Evolutionary conservation across 2,113 vertebrate genomes (phyloP), one percentile per base, ranked within the genome.

Genomic region (Leucoraja erinaceus): DNA sequence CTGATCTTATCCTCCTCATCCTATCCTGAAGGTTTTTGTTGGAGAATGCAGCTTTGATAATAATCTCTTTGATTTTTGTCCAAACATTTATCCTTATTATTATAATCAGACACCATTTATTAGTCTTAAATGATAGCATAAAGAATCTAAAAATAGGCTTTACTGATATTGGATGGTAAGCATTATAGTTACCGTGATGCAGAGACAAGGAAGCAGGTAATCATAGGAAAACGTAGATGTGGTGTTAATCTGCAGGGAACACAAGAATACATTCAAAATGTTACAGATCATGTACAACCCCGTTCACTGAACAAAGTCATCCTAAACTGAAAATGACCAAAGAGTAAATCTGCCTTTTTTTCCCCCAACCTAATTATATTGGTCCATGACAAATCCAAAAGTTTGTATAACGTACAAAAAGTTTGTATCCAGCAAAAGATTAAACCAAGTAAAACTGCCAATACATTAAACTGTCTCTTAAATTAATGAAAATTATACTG

Each of bases 131-230:
- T 56, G 8, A 84, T 84, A 59, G 56, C 25, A 8, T 56, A 8
- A 56, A 59, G 54, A 59, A 84, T 84, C 54, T 25, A 84, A 84
- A 25, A 84, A 59, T 12, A 84, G 10, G 8, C 22, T 84, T 84
- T 5, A 84, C 11, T n/a, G 54, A 84, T 28, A 59, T 81, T 54
- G 8, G 20, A 28, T 22, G 54, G 47, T 56, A 83, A 83, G 25
- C 86, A 68, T 38, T 68, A 72, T 72, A 8, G 93, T 1, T 75
- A 97, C 97, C 96, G 96, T 78, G 5, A 97, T 94, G 90, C 97
- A 97, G 56, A 97, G 95, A 91, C 97, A 97, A 54, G 97, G 97
- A 72, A 97, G 95, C 78, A 97, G 93, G 90, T 96, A 95, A 90
- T 97, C 94, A 0, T 98, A 95, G 0, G 72, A 94, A 81, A 99